Conservation (phyloP, 2,888 invertebrate species). For the Invenusta paracnida region DNA sequence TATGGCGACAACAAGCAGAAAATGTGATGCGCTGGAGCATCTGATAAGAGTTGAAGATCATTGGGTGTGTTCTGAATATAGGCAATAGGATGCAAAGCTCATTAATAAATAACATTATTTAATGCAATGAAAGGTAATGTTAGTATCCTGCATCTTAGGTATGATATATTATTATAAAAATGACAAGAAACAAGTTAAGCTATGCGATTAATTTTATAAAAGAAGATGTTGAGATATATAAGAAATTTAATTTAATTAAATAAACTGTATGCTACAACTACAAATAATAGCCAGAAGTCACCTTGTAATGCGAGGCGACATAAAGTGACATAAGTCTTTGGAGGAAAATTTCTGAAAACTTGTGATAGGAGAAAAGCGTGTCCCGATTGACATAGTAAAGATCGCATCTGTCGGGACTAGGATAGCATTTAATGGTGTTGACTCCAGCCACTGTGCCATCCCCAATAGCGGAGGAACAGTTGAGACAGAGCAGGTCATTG, state of each 20-base stretch:
- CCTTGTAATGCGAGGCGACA: slow-evolving; percentile 96
- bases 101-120: no score
- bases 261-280: no score
- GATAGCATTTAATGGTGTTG: slow-evolving; percentile 71
- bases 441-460: no score
- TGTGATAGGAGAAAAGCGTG: slow-evolving; percentile 91
- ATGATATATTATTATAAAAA: no score
- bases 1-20: slow-evolving; percentile 88
- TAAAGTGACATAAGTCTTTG: slow-evolving; percentile 85
- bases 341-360: slow-evolving; percentile 75
- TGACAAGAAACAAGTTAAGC: no score
- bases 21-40: slow-evolving; percentile 94
- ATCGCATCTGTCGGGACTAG: slow-evolving; percentile 80
- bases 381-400: slow-evolving; percentile 71
- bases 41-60: slow-evolving; percentile 93
- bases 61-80: slow-evolving; percentile 81
- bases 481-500: slow-evolving; percentile 80
- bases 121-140: no score
- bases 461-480: slow-evolving; percentile 67
- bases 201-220: no score
- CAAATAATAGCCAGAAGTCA: no score
- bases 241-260: no score
- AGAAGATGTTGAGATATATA: no score
- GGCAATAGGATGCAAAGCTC: no score
- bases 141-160: no score